phyloP scores from a whole-genome alignment of 2,113 vertebrate species.

The Cyanoliseus patagonus region DNA sequence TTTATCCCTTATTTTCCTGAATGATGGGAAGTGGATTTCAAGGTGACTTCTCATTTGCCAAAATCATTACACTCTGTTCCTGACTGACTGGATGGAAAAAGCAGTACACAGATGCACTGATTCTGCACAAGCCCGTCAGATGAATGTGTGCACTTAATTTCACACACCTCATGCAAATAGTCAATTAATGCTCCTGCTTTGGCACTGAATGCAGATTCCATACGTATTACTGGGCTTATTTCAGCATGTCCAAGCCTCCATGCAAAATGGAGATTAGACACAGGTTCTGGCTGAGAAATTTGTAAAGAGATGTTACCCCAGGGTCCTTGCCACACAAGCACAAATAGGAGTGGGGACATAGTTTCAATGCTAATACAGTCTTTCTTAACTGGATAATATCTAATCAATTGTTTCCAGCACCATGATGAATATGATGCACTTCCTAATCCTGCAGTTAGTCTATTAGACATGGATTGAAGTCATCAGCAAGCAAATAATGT shows the following conservation, averaged over 20 bases:
- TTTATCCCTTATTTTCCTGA: conserved; percentile 13
- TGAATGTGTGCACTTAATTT: conserved; percentile 20
- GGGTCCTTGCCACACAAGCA: background rate
- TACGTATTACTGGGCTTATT: background rate
- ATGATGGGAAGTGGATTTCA: background rate
- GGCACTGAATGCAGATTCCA: background rate
- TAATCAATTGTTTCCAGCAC: conserved; percentile 56
- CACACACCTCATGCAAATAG: conserved; percentile 25
- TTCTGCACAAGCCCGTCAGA: background rate
- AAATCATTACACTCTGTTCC: background rate
- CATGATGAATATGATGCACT: background rate
- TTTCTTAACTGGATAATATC: conserved; percentile 30
- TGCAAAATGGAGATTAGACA: conserved; percentile 17
- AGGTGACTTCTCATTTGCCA: conserved; percentile 53
- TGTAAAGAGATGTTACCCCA: background rate
- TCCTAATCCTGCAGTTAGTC: background rate
- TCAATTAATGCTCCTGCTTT: conserved; percentile 26
- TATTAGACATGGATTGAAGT: conserved; percentile 4
- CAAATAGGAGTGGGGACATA: background rate
- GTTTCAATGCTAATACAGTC: background rate
- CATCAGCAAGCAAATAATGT: background rate
- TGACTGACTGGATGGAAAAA: background rate
- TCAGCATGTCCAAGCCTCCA: background rate
- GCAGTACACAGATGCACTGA: background rate
- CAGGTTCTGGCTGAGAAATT: background rate